These are phyloP conservation scores for Hypomecis atomaria DNA, from an alignment of 2,888 invertebrate genomes.

Conservation along the genomic window DNA sequence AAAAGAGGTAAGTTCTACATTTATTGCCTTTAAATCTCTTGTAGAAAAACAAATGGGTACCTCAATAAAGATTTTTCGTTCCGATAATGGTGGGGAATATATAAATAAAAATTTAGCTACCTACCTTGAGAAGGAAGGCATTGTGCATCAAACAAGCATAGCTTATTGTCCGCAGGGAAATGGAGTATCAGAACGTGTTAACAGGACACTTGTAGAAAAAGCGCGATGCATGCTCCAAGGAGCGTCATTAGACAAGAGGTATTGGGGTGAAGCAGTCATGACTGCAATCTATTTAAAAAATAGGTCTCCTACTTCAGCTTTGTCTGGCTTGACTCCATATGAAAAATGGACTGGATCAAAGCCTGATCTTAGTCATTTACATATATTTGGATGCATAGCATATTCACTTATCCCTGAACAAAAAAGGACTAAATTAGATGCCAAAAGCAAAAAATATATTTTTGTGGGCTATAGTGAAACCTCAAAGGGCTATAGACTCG, in stretches of 20 bases:
- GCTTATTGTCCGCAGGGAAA: slow-evolving; percentile 44
- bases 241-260: slow-evolving; percentile 21
- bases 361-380: no score
- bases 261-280: slow-evolving; percentile 32
- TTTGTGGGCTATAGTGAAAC: no score
- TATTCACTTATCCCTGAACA: no score
- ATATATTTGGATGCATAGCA: no score
- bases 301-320: slow-evolving; percentile 4
- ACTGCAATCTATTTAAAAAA: slow-evolving; percentile 26
- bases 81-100: slow-evolving; percentile 42
- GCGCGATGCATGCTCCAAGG: slow-evolving; percentile 29
- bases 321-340: slow-evolving; percentile 13
- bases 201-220: slow-evolving; percentile 29
- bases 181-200: slow-evolving; percentile 26
- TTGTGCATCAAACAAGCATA: slow-evolving; percentile 41
- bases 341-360: slow-evolving; percentile 6
- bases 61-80: slow-evolving; percentile 31
- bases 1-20: slow-evolving; percentile 14
- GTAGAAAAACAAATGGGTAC: slow-evolving; percentile 39
- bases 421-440: no score
- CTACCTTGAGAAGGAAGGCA: slow-evolving; percentile 35
- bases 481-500: no score
- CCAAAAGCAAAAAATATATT: no score
- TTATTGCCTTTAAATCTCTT: slow-evolving; percentile 12
- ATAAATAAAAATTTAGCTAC: slow-evolving; percentile 32